Evolutionary conservation across 2,113 vertebrate genomes (phyloP).

Genomic region (Morone saxatilis): DNA sequence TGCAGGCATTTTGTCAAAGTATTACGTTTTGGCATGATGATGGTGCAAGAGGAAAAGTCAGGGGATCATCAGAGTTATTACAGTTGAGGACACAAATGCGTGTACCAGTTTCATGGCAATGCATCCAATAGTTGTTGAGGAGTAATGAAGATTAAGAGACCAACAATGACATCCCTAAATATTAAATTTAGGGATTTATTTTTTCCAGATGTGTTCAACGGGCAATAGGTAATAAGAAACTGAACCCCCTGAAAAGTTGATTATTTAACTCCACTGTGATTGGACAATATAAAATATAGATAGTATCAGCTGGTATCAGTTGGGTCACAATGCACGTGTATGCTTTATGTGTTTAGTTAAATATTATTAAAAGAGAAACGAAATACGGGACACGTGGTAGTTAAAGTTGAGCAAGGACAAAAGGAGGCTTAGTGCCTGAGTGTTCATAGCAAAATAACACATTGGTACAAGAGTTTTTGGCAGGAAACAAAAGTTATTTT

Average conservation of each 20-base stretch:
- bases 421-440: neutral
- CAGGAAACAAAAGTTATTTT: slow-evolving; percentile 15
- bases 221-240: neutral
- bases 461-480: slow-evolving; percentile 8
- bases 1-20: neutral
- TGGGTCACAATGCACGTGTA: neutral
- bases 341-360: neutral
- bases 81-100: neutral
- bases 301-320: no score
- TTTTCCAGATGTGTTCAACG: no score
- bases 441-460: neutral
- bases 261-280: no score
- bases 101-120: neutral
- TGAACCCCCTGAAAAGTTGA: neutral
- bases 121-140: neutral
- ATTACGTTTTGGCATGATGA: neutral
- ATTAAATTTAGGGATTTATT: neutral
- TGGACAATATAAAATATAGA: no score
- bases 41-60: neutral
- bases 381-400: neutral
- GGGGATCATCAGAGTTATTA: neutral
- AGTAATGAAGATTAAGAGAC: neutral
- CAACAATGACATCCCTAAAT: neutral
- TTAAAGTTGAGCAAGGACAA: neutral
- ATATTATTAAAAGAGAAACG: neutral